Base-by-base conservation (phyloP, 2,113 vertebrate species). In the Andinoacara biseriatus region DNA sequence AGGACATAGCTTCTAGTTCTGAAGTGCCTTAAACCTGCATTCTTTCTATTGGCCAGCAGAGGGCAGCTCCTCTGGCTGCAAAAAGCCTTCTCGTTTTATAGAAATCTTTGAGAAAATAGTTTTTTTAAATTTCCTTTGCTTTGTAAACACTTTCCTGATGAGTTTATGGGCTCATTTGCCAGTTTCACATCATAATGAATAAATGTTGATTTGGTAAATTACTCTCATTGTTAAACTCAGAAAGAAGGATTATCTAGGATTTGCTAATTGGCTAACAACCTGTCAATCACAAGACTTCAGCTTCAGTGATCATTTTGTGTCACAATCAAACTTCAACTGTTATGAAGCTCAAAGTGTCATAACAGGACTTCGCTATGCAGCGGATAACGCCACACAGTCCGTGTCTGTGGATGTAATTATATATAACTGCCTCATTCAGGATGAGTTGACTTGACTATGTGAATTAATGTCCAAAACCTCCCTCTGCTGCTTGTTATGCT, bases 71-170 rank as follows among this genome's bases (percentile, higher is more conserved):
- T 29, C 40, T 29, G 43, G 17, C 40, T 69, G 15, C 1, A 69
- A 49, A 20, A 9, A 29, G 63, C 22, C 13, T 49, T 67, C 26
- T 20, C 15, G 24, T 49, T 38, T 7, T 38, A 29, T 3, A 49
- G 0, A 69, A 29, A 29, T 69, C 22, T 1, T 49, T 43, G 13
- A 22, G 33, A 9, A 40, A 63, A 15, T 0, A 1, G 5, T 20
- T 69, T 49, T 38, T 69, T 11, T n/a, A n/a, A n/a, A n/a, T 20
- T 52, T 69, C 24, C 43, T 20, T 17, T 0, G 65, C 17, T 8
- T 69, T 52, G 5, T 52, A 20, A 49, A 20, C 65, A 52, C 43
- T 69, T 69, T 52, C 24, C 24, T 69, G 65, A 69, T 29, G 24
- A 29, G 43, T 69, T 69, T 49, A 20, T 52, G 65, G 29, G 65